phyloP scores from a whole-genome alignment of 2,888 invertebrate genomes.

The Clivina fossor region DNA sequence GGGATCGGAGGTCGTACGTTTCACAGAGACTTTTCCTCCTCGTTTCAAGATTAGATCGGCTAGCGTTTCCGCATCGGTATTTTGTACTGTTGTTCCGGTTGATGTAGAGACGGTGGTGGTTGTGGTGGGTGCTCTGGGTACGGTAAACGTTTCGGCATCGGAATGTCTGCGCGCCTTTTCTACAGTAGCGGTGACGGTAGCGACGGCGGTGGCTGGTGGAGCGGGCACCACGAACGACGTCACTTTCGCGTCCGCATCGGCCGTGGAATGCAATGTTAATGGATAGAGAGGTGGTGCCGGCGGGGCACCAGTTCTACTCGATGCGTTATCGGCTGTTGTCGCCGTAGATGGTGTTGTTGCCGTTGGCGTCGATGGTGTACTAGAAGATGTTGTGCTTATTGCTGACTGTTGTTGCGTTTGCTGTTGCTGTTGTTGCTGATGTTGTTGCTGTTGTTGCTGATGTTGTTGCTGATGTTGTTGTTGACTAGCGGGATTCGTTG shows the following conservation, averaged over 20 bases:
- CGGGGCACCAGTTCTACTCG: slow-evolving; percentile 38
- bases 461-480: slow-evolving; percentile 43
- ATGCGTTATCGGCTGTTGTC: slow-evolving; percentile 31
- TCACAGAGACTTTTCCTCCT: slow-evolving; percentile 70
- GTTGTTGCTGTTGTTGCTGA: slow-evolving; percentile 53
- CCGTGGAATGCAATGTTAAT: slow-evolving; percentile 53
- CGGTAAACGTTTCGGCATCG: slow-evolving; percentile 59
- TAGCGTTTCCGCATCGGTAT: slow-evolving; percentile 78
- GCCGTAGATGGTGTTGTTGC: slow-evolving; percentile 37
- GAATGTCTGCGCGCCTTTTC: slow-evolving; percentile 61
- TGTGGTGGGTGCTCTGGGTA: slow-evolving; percentile 53
- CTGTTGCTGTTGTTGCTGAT: slow-evolving; percentile 37
- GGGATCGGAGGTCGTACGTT: slow-evolving; percentile 73
- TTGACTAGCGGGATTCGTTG: slow-evolving; percentile 55
- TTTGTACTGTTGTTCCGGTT: too few relatives aligned
- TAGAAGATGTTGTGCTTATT: slow-evolving; percentile 36
- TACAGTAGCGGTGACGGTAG: slow-evolving; percentile 40
- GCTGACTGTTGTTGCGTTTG: slow-evolving; percentile 14
- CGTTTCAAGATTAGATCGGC: slow-evolving; percentile 76
- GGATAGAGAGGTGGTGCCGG: slow-evolving; percentile 52
- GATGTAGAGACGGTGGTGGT: slow-evolving; percentile 54
- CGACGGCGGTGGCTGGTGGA: slow-evolving; percentile 50
- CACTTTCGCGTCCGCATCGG: slow-evolving; percentile 49
- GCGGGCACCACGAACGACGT: slow-evolving; percentile 62
- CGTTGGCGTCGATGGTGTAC: slow-evolving; percentile 30